Base-by-base conservation (phyloP, 2,113 vertebrate species). In the Tyto alba region DNA sequence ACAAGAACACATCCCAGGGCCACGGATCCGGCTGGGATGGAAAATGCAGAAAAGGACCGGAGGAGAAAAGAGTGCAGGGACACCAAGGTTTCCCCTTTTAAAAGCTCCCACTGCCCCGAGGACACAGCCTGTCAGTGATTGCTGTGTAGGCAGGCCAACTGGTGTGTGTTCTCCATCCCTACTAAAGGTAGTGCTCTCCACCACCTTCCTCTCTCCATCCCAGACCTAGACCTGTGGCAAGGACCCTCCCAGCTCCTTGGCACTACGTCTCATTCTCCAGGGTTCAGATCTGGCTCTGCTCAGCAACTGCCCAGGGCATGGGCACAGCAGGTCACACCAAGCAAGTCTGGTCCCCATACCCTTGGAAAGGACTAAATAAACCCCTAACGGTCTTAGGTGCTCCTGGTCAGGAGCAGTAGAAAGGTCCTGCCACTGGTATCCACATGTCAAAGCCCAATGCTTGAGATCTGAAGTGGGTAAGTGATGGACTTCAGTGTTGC, bases 231-330 rank as follows among this genome's bases (percentile, higher is more conserved):
- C 2, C 11, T 0, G 0, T 40, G 36, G 32, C 30, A 71, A 55
- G 32, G 48, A 64, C n/a, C 48, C 40, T 89, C 66, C 23, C 36
- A 57, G 29, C 14, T 43, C 23, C 22, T 71, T n/a, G 55, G 40
- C 47, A 71, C 25, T 30, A 3, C 3, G 13, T 38, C 53, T 45
- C 17, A 6, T 64, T 86, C 52, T 67, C 47, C 0, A 0, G 23
- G 7, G 11, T 48, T 87, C 53, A 34, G 32, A 72, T 55, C 19
- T 75, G 25, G 9, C 22, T 81, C 40, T 82, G 64, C 34, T 73
- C 73, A 43, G 27, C 68, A 47, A 59, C 15, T 18, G 13, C 36
- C 12, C 21, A 26, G 36, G 56, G 16, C 18, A 64, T 20, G 71
- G 30, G 8, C 43, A 82, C 77, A 78, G 47, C 47, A 72, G 56